A percentile compares a stretch with the other conserved stretches of the same genome.
Evolutionary conservation across 2,113 vertebrate genomes (phyloP).

Genomic region (Mus spicilegus): DNA sequence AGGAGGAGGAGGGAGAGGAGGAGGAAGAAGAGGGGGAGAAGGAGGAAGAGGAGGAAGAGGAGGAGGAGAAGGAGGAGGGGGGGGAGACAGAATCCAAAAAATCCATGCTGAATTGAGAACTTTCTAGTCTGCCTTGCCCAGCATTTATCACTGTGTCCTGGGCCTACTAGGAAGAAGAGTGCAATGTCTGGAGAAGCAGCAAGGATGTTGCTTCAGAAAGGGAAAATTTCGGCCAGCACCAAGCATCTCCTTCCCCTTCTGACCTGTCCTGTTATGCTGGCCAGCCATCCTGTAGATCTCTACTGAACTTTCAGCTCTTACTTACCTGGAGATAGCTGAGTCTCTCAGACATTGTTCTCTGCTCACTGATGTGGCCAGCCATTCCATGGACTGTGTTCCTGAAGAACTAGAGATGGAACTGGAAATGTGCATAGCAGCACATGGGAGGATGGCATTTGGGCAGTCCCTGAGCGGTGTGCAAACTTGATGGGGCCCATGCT

Average conservation of each 20-base stretch:
- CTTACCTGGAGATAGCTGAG: not conserved
- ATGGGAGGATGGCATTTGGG: not conserved
- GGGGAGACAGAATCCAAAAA: too few species aligned
- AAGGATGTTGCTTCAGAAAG: not conserved
- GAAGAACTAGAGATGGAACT: constrained; percentile 50
- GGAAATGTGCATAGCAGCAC: not conserved
- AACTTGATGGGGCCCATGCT: constrained; percentile 58
- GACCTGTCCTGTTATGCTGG: constrained; percentile 1
- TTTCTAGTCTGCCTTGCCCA: not conserved
- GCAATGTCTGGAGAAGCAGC: not conserved
- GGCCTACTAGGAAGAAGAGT: constrained; percentile 17
- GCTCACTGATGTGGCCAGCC: not conserved
- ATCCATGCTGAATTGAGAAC: not conserved
- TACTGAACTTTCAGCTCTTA: not conserved
- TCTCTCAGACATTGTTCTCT: not conserved
- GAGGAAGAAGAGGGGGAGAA: too few species aligned
- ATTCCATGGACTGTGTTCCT: not conserved
- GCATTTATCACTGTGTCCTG: not conserved
- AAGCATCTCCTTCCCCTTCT: not conserved
- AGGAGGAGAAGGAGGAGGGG: too few species aligned
- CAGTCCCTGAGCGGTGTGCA: constrained; percentile 57
- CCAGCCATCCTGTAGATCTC: not conserved
- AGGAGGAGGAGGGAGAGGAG: too few species aligned
- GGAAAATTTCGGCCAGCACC: not conserved
- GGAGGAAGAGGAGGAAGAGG: too few species aligned